Base-by-base conservation (phyloP, 2,113 vertebrate genomes). In the Egretta garzetta region DNA sequence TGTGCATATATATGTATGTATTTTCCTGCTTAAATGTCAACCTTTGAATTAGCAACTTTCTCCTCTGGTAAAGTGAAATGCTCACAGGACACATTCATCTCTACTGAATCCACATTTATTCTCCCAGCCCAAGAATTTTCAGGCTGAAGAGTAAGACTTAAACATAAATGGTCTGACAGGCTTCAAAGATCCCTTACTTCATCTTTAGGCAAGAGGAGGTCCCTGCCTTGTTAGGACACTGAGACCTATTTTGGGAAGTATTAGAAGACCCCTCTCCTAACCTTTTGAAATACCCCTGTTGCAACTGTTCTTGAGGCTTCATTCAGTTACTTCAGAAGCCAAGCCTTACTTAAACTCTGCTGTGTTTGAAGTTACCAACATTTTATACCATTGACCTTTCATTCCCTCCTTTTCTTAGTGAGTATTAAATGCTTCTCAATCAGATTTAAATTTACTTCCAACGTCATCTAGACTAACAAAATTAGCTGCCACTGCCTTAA, bases 371-470 rank as follows among this genome's bases (percentile, higher is more conserved):
- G 59, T 59, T 37, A 66, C 13, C 84, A 92, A 35, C 47, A 63
- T 82, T 92, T 90, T 76, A 71, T 49, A 63, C 32, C 15, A 15
- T 22, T 82, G 91, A 93, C 91, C n/a, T 96, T 96, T 97, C n/a
- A 55, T 71, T 80, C 58, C 28, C 41, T 88, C 50, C 37, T 82
- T 90, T 88, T 93, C 74, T 83, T 66, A 58, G 67, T 24, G 20
- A 73, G 35, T 43, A 77, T 83, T 87, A 95, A 96, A 95, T 71
- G 79, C 28, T 92, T 88, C 80, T 95, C 80, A 86, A 71, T 96
- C 89, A 94, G 70, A 83, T 88, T 93, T 92, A 86, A 95, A 90
- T 92, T 91, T 82, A 71, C 74, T 83, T 95, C 73, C 60, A 94
- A 23, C 16, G 3, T 94, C 87, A 93, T 67, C 63, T 71, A 83